These are phyloP conservation scores for Pyralis farinalis DNA, from an alignment of 2,888 invertebrate genomes.

Conservation along the genomic window DNA sequence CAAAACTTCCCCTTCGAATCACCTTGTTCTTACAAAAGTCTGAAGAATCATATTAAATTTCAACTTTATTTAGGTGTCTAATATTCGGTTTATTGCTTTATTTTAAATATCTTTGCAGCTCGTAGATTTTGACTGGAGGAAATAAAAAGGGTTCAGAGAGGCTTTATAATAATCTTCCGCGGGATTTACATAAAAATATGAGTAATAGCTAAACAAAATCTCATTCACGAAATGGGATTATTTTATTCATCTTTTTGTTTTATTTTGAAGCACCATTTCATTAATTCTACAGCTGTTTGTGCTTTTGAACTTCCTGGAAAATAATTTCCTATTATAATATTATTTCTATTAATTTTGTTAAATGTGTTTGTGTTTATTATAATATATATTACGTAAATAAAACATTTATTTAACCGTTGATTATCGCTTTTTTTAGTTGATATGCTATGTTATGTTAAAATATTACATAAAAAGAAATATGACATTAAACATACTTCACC, in stretches of 20 bases:
- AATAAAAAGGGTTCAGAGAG: conserved; percentile 4
- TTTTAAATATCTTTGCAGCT: conserved; percentile 10
- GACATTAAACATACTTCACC: too few species aligned
- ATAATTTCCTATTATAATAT: too few species aligned
- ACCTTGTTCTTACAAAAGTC: conserved; percentile 4
- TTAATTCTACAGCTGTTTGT: background rate
- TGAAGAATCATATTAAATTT: conserved; percentile 9
- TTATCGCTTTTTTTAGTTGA: too few species aligned
- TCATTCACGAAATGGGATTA: background rate
- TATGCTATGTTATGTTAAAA: too few species aligned
- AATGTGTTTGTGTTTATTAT: too few species aligned
- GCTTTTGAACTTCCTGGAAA: too few species aligned
- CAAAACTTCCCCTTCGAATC: conserved; percentile 1
- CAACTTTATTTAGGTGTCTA: conserved; percentile 2
- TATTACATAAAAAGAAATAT: too few species aligned
- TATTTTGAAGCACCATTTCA: background rate
- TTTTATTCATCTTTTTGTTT: background rate
- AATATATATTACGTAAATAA: too few species aligned
- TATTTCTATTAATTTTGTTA: too few species aligned
- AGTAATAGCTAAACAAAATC: background rate
- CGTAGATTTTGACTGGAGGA: background rate
- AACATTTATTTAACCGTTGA: too few species aligned
- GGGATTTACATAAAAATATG: background rate
- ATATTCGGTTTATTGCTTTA: conserved; percentile 12
- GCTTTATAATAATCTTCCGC: background rate